These are phyloP conservation scores for Lipophrys pholis DNA, from an alignment of 2,113 vertebrate species.

Conservation along the genomic window DNA sequence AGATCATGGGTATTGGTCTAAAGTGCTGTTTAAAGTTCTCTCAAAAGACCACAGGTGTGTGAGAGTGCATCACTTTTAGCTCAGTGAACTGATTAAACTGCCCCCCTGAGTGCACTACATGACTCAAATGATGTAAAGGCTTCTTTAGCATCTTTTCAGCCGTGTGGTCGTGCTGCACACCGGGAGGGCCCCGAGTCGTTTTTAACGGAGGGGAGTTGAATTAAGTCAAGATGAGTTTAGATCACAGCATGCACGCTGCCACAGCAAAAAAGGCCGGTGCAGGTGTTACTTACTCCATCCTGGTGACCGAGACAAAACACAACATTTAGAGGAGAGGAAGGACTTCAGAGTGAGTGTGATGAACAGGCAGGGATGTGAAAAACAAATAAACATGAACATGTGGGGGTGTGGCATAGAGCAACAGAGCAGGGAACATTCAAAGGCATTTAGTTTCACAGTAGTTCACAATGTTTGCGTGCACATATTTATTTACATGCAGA, in stretches of 20 bases:
- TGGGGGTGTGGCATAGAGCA: conserved; percentile 30
- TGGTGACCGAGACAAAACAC: conserved; percentile 86
- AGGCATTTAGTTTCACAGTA: not conserved
- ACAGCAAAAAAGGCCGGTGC: conserved; percentile 82
- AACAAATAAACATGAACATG: conserved; percentile 47
- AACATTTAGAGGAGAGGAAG: conserved; percentile 82
- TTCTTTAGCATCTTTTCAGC: conserved; percentile 42
- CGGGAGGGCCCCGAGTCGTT: conserved; percentile 15
- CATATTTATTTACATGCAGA: conserved; percentile 12
- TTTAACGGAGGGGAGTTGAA: conserved; percentile 51
- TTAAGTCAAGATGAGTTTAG: conserved; percentile 70
- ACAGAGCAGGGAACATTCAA: conserved; percentile 17
- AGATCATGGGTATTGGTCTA: no score
- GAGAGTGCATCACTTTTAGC: not conserved
- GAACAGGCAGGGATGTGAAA: conserved; percentile 57
- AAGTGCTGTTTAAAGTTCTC: no score
- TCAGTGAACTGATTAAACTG: not conserved
- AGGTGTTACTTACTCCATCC: conserved; percentile 93
- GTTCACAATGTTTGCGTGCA: conserved; percentile 4
- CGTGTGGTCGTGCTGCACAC: conserved; percentile 48
- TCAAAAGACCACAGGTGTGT: no score
- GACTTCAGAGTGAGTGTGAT: conserved; percentile 73
- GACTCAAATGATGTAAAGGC: conserved; percentile 23
- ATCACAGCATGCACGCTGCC: conserved; percentile 85
- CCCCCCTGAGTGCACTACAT: not conserved